Conservation (phyloP, 2,113 vertebrate genomes). For the Brienomyrus brachyistius region DNA sequence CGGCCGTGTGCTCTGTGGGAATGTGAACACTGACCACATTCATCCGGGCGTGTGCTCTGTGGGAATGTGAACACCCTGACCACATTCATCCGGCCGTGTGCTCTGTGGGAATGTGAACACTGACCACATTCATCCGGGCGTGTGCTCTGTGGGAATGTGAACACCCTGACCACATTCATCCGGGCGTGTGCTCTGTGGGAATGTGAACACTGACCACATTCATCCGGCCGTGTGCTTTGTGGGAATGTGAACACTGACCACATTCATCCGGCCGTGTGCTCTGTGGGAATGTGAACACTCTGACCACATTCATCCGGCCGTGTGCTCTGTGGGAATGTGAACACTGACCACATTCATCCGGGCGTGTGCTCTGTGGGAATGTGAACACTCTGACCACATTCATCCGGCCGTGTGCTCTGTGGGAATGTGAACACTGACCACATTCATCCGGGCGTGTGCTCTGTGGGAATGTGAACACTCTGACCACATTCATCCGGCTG, state of each 20-base stretch:
- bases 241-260: neutral
- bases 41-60: accelerated
- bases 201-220: neutral
- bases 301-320: neutral
- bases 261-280: neutral
- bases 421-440: neutral
- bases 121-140: neutral
- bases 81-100: neutral
- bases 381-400: neutral
- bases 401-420: accelerated
- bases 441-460: neutral
- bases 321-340: neutral
- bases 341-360: neutral
- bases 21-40: neutral
- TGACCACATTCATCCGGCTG: neutral
- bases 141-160: neutral
- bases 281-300: neutral
- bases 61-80: neutral
- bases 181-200: accelerated
- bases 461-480: neutral
- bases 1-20: accelerated
- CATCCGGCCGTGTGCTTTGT: accelerated
- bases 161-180: neutral
- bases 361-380: neutral
- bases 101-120: neutral